Evolutionary conservation across 2,797 vertebrate genomes (phyloP), one percentile per base, ranked within the genome.

Genomic region (Orestias chungarensis): DNA sequence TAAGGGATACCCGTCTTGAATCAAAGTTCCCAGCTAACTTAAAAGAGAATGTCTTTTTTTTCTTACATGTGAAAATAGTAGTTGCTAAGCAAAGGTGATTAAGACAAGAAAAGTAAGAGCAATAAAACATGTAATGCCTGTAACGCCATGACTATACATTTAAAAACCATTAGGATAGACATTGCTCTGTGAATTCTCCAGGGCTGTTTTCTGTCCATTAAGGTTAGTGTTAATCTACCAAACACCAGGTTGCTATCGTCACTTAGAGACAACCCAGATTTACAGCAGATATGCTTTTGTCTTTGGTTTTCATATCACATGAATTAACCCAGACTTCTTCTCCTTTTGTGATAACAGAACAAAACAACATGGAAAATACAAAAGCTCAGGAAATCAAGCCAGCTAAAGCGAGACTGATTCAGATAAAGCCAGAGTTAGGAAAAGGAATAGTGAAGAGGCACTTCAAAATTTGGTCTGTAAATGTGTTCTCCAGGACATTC

Each of bases 301-400:
- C 75, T 84, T 84, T 87, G 89, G 73, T 89, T 86, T 88, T 80
- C 79, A 27, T 87, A 90, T 92, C 85, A 3, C 33, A 61, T 73
- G 43, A 73, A 86, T 83, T 91, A 86, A 87, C 90, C 83, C 69
- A 64, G 77, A 73, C 75, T 75, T 75, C 81, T 86, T 91, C 86
- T 91, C 86, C 86, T 74, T 75, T 71, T 68, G 62, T 5, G 79
- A 90, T 88, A 86, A 86, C 67, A n/a, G 78, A 87, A 77, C 7
- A 23, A 74, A 89, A 83, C 67, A 83, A 82, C 71, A 80, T 74
- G 76, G 81, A 83, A 81, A 85, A 81, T 75, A 84, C 75, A 86
- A 83, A 80, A 27, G 68, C 83, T 85, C 76, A 83, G 81, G 87
- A 90, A n/a, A 91, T 91, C 82, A 83, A 79, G 79, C 71, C 75